Base-by-base conservation (phyloP, 1,140 invertebrate species). In the Latrodectus geometricus region DNA sequence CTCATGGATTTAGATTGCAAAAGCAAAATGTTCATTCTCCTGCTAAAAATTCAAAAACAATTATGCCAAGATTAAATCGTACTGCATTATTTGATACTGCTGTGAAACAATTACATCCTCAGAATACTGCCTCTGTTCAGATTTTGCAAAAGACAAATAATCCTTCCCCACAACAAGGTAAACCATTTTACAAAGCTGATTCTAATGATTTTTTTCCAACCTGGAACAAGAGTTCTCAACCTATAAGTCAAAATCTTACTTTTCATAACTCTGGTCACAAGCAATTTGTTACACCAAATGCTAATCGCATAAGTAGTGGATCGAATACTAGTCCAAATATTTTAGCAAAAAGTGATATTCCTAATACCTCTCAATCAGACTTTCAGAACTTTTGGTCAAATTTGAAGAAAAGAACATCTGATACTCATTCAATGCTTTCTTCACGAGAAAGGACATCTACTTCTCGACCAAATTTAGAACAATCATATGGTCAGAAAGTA, bases 1-100 rank as follows among this genome's bases (percentile, higher is more conserved):
- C 92, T 15, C 91, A 91, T 88, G 91, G 91, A 35, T 88, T 65
- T 48, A 85, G 73, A 75, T 68, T 74, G n/a, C 49, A 74, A 49
- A 73, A 49, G 4, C 20, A 70, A 61, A 78, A 54, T 35, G 17
- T 3, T 61, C n/a, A 75, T 50, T 86, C 83, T 21, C 82, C 82
- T 17, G 35, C 54, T 1, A 84, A 84, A 48, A 76, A 2, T 52
- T 8, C 20, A 21, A 82, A 23, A 15, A 70, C 49, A 20, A 14
- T 65, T 7, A 82, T 50, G 9, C 66, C 73, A 49, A 77, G 49
- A 17, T 72, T 78, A 11, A 66, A 56, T 48, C 56, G 21, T 9
- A 50, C 20, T 69, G 49, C 21, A 69, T 48, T 76, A 48, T 77
- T 73, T 77, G 80, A 88, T 21, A 17, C 23, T 78, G 52, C 70